Evolutionary conservation across 1,140 invertebrate genomes (phyloP), one percentile per base, ranked within the genome.

Genomic region (Calephelis virginiensis): DNA sequence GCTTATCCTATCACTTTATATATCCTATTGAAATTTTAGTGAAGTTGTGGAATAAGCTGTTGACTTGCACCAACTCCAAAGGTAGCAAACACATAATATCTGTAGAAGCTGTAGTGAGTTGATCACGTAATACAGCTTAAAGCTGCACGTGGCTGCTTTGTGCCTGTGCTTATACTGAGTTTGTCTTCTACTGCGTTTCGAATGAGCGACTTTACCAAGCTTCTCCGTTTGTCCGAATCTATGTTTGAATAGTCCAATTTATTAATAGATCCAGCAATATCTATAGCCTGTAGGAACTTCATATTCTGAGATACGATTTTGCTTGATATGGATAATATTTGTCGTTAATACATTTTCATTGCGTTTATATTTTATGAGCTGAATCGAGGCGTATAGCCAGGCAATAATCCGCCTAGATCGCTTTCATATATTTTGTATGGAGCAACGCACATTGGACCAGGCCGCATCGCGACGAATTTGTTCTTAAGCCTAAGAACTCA

Each of bases 91-190:
- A 74, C 67, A 70, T 77, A 72, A 77, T 77, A 71, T 71, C 74
- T 63, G 69, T 69, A 69, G 65, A 40, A 56, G 61, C 64, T 68
- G 62, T 65, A 75, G 67, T 66, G 13, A 28, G 47, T 67, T 60
- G 73, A 73, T 74, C 73, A 77, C 73, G 70, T 73, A 71, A 66
- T 64, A 59, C 67, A 75, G 75, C 75, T 75, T 77, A 77, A 68
- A 73, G 56, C 64, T 56, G 61, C 8, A 73, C 72, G 69, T 76
- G 69, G 60, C 65, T 63, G 72, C 61, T 71, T 71, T 61, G 67
- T 46, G 63, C 46, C 64, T 66, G 45, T 28, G 50, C 50, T 70
- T 63, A 63, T 47, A 53, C 17, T 14, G 53, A 56, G 28, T 56
- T 56, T 56, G 53, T 56, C 53, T 38, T 56, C 28, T 17, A 53